phyloP scores from a whole-genome alignment of 2,113 vertebrate genomes.

The Maccullochella peelii region DNA sequence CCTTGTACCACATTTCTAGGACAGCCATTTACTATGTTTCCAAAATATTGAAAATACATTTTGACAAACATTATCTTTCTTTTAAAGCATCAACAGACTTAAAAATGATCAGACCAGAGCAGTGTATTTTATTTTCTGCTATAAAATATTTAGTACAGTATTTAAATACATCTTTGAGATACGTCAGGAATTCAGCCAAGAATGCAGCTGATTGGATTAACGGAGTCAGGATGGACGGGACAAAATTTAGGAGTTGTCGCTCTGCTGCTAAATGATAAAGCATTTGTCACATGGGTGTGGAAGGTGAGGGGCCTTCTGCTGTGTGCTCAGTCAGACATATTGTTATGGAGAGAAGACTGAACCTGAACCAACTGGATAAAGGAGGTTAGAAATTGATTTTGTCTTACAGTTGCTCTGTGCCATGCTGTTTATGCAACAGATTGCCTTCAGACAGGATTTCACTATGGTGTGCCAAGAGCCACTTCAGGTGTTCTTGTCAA shows the following conservation, averaged over 20 bases:
- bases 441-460: conserved; percentile 39
- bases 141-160: not conserved
- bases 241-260: conserved; percentile 30
- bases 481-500: conserved; percentile 53
- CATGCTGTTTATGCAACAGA: conserved; percentile 54
- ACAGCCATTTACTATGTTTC: not conserved
- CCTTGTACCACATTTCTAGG: not conserved
- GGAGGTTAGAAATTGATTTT: conserved; percentile 26
- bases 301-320: conserved; percentile 16
- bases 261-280: conserved; percentile 47
- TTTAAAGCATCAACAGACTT: not conserved
- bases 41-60: not conserved
- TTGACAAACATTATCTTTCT: not conserved
- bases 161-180: conserved; percentile 16
- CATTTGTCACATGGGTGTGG: conserved; percentile 49
- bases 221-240: not conserved
- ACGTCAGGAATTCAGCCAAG: conserved; percentile 18
- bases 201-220: conserved; percentile 30
- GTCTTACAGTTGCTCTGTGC: conserved; percentile 19
- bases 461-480: conserved; percentile 27
- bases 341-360: conserved; percentile 16
- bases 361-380: conserved; percentile 16
- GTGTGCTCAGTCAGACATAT: conserved; percentile 5
- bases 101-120: not conserved
- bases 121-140: not conserved